Base-by-base conservation (phyloP, 2,888 invertebrate species). In the Sialis lutaria region DNA sequence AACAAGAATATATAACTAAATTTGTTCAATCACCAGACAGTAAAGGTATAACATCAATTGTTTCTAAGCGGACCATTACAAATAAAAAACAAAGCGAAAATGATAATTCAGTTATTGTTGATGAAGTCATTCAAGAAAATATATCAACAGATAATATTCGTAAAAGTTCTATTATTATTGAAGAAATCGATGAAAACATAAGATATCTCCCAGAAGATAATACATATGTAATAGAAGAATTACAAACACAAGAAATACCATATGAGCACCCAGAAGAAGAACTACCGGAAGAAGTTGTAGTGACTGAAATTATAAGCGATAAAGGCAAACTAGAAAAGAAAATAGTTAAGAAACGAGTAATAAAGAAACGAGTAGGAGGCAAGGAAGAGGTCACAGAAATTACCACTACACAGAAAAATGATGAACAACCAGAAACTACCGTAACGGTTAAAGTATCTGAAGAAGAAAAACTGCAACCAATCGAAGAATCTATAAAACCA, bases 1-100 rank as follows among this genome's bases (percentile, higher is more conserved):
- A 68, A 40, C 72, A 74, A 61, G 75, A 76, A 67, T 74, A 75
- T 12, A 59, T 75, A 37, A 75, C 74, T 1, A 75, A 72, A 61
- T 75, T 75, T 54, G 62, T 71, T 53, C 64, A 67, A 58, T 59
- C 65, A 40, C 67, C 72, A 7, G 73, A 68, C 30, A 64, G 67
- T 47, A 61, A 63, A n/a, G 72, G 73, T 60, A 70, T 72, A 6
- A 68, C 66, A 49, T 69, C 70, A 61, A 65, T 72, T 12, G 70
- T 72, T 60, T 75, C 74, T 2, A 75, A 49, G 34, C 33, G 42
- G 12, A 35, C 40, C 10, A 42, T 45, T n/a, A 45, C 45, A 32
- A 45, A 31, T 30, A 49, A 46, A 34, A 47, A 44, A 32, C n/a
- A 42, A 33, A 46, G 33, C 39, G 35, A 40, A 45, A 49, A 48